Evolutionary conservation across 37 sponge, comb jelly and placozoan genomes (phyloP).

Genomic region (Aphrocallistes beatrix): DNA sequence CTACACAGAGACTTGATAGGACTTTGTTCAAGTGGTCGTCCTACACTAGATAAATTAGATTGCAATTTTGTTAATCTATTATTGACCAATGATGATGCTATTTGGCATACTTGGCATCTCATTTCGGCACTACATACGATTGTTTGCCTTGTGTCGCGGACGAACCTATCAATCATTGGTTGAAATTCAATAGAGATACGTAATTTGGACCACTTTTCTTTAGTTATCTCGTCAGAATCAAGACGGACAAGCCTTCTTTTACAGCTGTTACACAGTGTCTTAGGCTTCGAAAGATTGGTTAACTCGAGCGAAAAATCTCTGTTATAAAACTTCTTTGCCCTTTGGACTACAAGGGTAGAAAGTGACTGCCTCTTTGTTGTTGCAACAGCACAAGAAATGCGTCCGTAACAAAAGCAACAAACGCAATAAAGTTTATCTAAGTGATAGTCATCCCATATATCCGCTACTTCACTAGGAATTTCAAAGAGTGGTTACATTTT

Average conservation of each 20-base stretch:
- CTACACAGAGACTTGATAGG: neutral
- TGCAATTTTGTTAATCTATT: neutral
- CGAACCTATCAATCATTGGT: neutral
- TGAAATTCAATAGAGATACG: conserved; percentile 2
- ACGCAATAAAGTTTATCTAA: conserved; percentile 1
- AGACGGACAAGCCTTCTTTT: conserved; percentile 10
- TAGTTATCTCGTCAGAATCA: neutral
- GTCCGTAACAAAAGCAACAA: conserved; percentile 6
- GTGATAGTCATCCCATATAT: neutral
- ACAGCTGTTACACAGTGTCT: neutral
- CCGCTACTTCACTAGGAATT: neutral
- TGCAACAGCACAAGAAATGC: neutral
- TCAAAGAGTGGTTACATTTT: neutral
- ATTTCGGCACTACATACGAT: neutral
- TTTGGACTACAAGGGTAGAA: neutral
- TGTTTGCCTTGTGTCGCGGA: neutral
- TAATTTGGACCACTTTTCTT: neutral
- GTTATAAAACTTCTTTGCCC: neutral
- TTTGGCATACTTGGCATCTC: conserved; percentile 10
- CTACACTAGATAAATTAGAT: neutral
- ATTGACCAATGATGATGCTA: neutral
- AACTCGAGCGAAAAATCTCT: neutral
- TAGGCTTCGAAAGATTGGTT: neutral
- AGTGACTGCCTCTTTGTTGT: neutral
- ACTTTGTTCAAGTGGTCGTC: conserved; percentile 18